These are phyloP conservation scores for Himalopsyche japonica DNA, from an alignment of 2,888 invertebrate species.

Conservation along the genomic window DNA sequence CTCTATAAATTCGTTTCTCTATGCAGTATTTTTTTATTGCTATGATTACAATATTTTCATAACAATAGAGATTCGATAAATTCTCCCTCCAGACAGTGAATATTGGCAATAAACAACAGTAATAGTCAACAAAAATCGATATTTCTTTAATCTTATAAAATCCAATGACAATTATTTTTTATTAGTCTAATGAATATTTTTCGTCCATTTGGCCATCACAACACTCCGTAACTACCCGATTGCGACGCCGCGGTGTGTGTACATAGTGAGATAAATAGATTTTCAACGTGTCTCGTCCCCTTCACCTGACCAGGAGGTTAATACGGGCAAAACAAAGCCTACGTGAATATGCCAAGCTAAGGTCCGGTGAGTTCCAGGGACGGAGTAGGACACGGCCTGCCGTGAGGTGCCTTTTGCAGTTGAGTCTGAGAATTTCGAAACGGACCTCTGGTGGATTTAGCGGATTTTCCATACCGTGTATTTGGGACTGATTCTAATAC, in stretches of 20 bases:
- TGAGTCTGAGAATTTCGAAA: slow-evolving; percentile 22
- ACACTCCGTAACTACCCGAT: not conserved
- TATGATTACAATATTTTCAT: too few species aligned
- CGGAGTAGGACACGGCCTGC: slow-evolving; percentile 3
- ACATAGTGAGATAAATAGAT: slow-evolving; percentile 38
- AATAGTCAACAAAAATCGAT: too few species aligned
- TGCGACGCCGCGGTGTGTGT: not conserved
- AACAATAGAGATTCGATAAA: too few species aligned
- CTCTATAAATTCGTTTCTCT: too few species aligned
- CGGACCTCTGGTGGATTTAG: slow-evolving; percentile 27
- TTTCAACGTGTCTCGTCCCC: slow-evolving; percentile 34
- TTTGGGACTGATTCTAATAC: not conserved
- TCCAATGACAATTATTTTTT: too few species aligned
- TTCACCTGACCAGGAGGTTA: not conserved
- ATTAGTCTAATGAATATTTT: too few species aligned
- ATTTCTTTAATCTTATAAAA: too few species aligned
- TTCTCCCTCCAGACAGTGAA: too few species aligned
- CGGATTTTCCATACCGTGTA: slow-evolving; percentile 13
- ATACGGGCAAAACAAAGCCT: not conserved
- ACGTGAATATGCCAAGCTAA: not conserved
- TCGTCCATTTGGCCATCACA: not conserved
- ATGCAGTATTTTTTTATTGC: too few species aligned
- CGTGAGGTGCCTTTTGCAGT: slow-evolving; percentile 15
- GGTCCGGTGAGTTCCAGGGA: slow-evolving; percentile 14
- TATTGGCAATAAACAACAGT: too few species aligned